Conservation (phyloP, 2,113 vertebrate species). For the Sciurus niger region DNA sequence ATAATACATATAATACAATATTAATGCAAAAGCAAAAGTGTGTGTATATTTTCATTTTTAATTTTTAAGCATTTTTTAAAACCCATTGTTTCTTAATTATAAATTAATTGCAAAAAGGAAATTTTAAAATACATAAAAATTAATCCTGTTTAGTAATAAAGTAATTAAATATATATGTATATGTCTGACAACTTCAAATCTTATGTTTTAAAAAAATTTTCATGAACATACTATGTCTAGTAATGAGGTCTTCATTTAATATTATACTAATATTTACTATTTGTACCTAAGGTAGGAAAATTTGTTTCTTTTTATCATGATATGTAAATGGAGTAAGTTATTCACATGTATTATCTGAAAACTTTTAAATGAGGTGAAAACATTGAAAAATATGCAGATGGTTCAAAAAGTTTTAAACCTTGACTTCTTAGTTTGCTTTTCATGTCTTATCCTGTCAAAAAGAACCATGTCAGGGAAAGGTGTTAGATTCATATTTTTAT, state of each 20-base stretch:
- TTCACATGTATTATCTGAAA: not conserved
- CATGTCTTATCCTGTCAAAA: conserved; percentile 21
- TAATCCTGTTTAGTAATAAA: not conserved
- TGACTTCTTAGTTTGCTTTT: conserved; percentile 15
- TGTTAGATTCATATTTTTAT: not conserved
- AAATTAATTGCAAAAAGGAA: conserved; percentile 12
- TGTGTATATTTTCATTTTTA: not conserved
- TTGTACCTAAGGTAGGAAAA: not conserved
- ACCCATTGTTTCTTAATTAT: not conserved
- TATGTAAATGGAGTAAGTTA: not conserved
- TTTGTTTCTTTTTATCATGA: not conserved
- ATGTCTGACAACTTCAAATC: not conserved
- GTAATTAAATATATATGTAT: not conserved
- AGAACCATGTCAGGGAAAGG: not conserved
- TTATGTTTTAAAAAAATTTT: not conserved
- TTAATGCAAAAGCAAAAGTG: not conserved
- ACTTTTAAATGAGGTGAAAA: not conserved
- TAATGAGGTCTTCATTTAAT: not conserved
- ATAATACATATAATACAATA: not conserved
- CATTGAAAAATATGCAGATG: not conserved
- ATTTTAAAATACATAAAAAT: not conserved
- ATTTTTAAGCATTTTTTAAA: not conserved
- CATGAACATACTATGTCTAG: not conserved
- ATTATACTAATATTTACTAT: not conserved
- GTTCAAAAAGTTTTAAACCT: conserved; percentile 32